Base-by-base conservation (phyloP, 2,797 vertebrate species). In the Hozukius guyotensis region DNA sequence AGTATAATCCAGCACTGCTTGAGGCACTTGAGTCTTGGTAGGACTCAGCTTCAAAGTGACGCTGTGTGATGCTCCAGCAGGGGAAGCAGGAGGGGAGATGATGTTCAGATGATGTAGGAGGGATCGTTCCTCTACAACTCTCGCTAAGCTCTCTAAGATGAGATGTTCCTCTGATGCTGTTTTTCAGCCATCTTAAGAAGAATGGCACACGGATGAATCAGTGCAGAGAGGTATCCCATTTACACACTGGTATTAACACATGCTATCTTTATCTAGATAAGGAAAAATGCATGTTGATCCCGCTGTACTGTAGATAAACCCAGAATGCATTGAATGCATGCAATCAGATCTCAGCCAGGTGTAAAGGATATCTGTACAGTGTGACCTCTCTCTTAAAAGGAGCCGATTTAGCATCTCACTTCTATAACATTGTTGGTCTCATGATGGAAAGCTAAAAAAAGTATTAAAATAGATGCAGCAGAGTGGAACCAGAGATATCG, bases 31-130 rank as follows among this genome's bases (percentile, higher is more conserved):
- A 46, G 57, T 55, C 42, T 57, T 27, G 56, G 25, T 14, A 14
- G 56, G 22, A 56, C 24, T 56, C 46, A 11, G 65, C 66, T 75
- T 70, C 71, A 34, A 65, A 55, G 12, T 16, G 73, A 65, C 14
- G 27, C 71, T 24, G 59, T 12, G 36, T 38, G 36, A 38, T 38
- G 42, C 83, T 75, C 49, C 79, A 60, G 56, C 71, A 34, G 57
- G 52, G 22, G 72, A 66, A 69, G 70, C 56, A 31, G 38, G 14
- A 29, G 38, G 6, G 14, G 6, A 60, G 65, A 57, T 20, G 46
- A 73, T 60, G 72, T 49, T 76, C 52, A 62, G 53, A 74, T 55
- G 74, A 71, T 71, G 74, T 42, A 57, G 52, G 81, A 76, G 63
- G 38, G 20, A 25, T 57, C 8, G 14, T 31, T 69, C 34, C 46